Evolutionary conservation across 2,113 vertebrate genomes (phyloP).

Genomic region (Podarcis cretensis): DNA sequence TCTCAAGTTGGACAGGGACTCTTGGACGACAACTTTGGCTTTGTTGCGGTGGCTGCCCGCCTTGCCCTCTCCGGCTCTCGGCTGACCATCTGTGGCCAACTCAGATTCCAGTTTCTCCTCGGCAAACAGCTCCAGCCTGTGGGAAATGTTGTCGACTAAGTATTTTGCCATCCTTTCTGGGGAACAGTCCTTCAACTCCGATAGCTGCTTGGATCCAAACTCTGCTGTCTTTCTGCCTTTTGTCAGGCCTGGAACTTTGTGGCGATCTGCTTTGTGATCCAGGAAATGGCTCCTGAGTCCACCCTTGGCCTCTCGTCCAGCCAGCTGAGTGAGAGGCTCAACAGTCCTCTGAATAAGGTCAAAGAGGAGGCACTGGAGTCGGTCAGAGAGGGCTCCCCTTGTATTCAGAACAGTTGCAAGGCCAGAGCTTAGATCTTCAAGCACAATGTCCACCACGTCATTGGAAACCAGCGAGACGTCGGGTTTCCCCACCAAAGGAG

Average conservation of each 20-base stretch:
- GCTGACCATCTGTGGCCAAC: not conserved
- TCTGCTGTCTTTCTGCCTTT: not conserved
- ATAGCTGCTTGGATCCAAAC: not conserved
- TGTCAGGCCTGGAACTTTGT: not conserved
- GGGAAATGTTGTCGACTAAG: constrained; percentile 7
- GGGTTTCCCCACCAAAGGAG: not conserved
- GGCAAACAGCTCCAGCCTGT: constrained; percentile 1
- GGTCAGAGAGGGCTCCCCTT: not conserved
- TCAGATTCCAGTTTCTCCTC: constrained; percentile 9
- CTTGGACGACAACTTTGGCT: constrained; percentile 1
- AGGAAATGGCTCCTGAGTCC: not conserved
- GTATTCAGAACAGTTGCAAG: not conserved
- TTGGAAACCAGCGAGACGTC: not conserved
- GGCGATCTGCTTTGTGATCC: not conserved
- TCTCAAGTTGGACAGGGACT: constrained; percentile 1
- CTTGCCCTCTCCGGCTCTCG: not conserved
- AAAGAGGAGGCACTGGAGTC: not conserved
- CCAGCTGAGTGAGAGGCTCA: not conserved
- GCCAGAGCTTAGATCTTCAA: constrained; percentile 9
- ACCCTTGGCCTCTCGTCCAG: not conserved
- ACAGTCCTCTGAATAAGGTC: constrained; percentile 1
- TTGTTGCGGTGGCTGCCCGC: not conserved
- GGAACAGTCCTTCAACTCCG: not conserved
- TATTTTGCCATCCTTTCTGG: not conserved
- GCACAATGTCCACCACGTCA: constrained; percentile 7